A percentile compares a stretch with the other conserved stretches of the same genome.
Conservation (phyloP, 2,113 vertebrate genomes). For the Crotalus helleri region DNA sequence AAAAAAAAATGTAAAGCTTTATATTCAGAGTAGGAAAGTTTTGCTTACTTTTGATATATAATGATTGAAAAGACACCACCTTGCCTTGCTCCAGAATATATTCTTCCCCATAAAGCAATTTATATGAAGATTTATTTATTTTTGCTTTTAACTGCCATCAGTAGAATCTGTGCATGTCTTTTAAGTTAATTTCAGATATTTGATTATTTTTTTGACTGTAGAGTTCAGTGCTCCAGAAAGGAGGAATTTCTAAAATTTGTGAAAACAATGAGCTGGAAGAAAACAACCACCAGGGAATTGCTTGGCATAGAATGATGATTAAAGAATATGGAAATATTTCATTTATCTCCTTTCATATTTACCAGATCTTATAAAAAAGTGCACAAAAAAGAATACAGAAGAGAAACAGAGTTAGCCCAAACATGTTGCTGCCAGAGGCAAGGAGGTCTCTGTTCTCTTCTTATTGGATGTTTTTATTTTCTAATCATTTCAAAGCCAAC, state of each 20-base stretch:
- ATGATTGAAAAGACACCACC: not conserved
- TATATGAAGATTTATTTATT: not conserved
- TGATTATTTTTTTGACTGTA: not conserved
- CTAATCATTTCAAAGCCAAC: not conserved
- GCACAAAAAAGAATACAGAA: not conserved
- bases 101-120: not conserved
- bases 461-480: not conserved
- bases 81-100: not conserved
- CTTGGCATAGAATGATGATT: not conserved
- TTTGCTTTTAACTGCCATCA: not conserved
- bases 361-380: not conserved
- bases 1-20: constrained; percentile 16
- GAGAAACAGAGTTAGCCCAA: not conserved
- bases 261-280: not conserved
- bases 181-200: not conserved
- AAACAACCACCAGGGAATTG: not conserved
- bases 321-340: not conserved
- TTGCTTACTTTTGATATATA: constrained; percentile 19
- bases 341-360: not conserved
- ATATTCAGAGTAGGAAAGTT: not conserved
- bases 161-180: not conserved
- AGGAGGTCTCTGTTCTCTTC: not conserved
- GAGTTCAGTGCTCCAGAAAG: not conserved
- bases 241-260: not conserved
- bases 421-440: not conserved